phyloP scores from a whole-genome alignment of 1,140 invertebrate genomes.

The Ptiloglossa arizonensis region DNA sequence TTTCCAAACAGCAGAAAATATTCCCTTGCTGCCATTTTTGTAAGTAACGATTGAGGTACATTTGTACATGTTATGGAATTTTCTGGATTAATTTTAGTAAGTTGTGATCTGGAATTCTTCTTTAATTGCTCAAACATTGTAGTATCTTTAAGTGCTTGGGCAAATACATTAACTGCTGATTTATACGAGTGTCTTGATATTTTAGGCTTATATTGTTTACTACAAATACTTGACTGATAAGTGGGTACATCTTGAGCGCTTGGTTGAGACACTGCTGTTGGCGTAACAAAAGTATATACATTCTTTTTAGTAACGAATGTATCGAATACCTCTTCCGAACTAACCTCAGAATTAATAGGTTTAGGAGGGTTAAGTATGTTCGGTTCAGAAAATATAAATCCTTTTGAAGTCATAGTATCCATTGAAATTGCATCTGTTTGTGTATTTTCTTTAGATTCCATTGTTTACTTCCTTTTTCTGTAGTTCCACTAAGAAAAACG shows the following conservation, averaged over 20 bases:
- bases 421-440: neutral
- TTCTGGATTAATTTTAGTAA: conserved; percentile 54
- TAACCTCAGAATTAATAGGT: conserved; percentile 36
- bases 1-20: conserved; percentile 86
- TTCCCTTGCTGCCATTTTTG: conserved; percentile 83
- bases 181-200: conserved; percentile 55
- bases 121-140: conserved; percentile 59
- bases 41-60: conserved; percentile 85
- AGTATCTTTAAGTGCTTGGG: conserved; percentile 61
- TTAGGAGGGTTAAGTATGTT: conserved; percentile 57
- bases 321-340: conserved; percentile 53
- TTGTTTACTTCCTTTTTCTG: neutral
- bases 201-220: conserved; percentile 57
- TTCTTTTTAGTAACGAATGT: conserved; percentile 8
- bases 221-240: neutral
- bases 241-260: neutral
- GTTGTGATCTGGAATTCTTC: conserved; percentile 64
- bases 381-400: conserved; percentile 71
- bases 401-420: neutral
- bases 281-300: conserved; percentile 57
- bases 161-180: conserved; percentile 56
- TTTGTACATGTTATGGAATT: conserved; percentile 82
- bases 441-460: conserved; percentile 12
- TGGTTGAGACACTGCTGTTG: conserved; percentile 60
- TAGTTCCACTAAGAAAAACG: neutral